Base-by-base conservation (phyloP, 2,797 vertebrate species). In the Enteromius unitaeniatus region DNA sequence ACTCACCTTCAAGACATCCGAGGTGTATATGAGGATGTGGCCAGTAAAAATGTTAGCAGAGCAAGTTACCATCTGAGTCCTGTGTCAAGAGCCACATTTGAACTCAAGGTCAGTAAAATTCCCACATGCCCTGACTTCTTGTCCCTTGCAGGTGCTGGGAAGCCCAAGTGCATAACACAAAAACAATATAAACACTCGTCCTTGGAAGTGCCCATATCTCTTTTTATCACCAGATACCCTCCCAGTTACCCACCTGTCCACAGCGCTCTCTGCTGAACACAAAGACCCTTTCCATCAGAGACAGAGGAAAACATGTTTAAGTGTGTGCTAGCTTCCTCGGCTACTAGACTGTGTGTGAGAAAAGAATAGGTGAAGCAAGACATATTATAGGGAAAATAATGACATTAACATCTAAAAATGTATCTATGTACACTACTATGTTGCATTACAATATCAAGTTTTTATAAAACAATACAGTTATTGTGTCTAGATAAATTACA, bases 171-270 rank as follows among this genome's bases (percentile, higher is more conserved):
- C 14, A 53, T 13, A 23, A 62, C 23, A 47, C 68, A 49, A 62
- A 73, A 68, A 67, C 65, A 80, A 58, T 42, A 28, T 49, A 40
- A 58, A 69, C 47, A 74, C 17, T 34, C 4, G 19, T 40, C 69
- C 69, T 62, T 74, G 40, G 23, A 62, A 73, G 34, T 26, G 68
- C 14, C 40, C 40, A 15, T 73, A 74, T 82, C 28, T 82, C 40
- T 81, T 58, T 70, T 13, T 81, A 58, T 70, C 40, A 74, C 37
- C 53, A 62, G 23, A 73, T 42, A 42, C 47, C 26, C 68, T 81
- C 34, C 68, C 34, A 55, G 17, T 65, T 69, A 80, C 14, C 68
- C 37, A 72, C 62, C 53, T 62, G 68, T 81, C 67, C 49, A 31
- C 37, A 72, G 51, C 1, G 1, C 21, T 80, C 10, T 26, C 31